phyloP scores from a whole-genome alignment of 2,888 invertebrate species.

The Lasiommata megera region DNA sequence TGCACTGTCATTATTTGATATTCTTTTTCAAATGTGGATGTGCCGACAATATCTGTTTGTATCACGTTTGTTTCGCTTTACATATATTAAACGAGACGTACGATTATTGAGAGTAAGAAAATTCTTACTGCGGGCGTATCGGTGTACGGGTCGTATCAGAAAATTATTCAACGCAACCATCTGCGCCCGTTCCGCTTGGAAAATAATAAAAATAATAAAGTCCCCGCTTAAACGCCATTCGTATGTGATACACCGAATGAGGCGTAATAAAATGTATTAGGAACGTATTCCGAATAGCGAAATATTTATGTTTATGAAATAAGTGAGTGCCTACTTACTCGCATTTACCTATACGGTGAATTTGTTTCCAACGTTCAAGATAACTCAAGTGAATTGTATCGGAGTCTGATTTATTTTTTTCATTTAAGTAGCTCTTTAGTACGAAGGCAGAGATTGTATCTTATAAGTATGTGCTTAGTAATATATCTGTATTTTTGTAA shows the following conservation, averaged over 20 bases:
- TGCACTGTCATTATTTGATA: no score
- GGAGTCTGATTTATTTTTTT: conserved; percentile 3
- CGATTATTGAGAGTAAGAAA: conserved; percentile 37
- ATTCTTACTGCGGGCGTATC: conserved; percentile 55
- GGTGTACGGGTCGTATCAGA: conserved; percentile 52
- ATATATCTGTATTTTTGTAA: no score
- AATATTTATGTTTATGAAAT: conserved; percentile 34
- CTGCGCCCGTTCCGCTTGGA: conserved; percentile 65
- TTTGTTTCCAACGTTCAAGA: conserved; percentile 15
- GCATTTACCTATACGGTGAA: conserved; percentile 1
- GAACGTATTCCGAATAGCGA: conserved; percentile 73
- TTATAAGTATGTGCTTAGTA: neutral
- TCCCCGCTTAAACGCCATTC: conserved; percentile 75
- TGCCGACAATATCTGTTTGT: conserved; percentile 18
- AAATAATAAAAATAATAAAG: conserved; percentile 65
- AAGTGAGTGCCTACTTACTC: neutral
- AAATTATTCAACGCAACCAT: conserved; percentile 68
- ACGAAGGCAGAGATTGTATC: neutral
- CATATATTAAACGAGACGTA: conserved; percentile 22
- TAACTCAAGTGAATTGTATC: conserved; percentile 22
- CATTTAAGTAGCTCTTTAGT: neutral
- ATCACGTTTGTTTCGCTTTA: conserved; percentile 18
- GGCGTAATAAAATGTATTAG: conserved; percentile 74
- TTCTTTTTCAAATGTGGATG: neutral
- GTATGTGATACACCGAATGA: conserved; percentile 77